These are phyloP conservation scores for Hydropsyche betteni DNA, from an alignment of 2,888 invertebrate genomes.

Conservation along the genomic window DNA sequence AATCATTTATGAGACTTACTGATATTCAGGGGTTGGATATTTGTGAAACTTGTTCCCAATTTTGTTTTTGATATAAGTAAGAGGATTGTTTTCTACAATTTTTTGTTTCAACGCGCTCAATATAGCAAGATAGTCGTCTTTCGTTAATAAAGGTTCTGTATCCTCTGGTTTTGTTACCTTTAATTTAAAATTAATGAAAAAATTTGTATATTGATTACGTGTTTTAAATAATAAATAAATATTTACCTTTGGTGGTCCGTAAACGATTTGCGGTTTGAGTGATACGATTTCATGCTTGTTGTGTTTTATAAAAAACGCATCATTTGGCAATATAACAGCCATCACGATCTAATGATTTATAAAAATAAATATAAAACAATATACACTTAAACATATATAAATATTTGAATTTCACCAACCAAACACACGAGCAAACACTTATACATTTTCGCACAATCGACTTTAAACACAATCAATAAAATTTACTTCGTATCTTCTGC, in stretches of 20 bases:
- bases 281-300: not conserved
- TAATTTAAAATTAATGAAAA: no score
- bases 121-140: slow-evolving; percentile 1
- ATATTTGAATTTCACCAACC: not conserved
- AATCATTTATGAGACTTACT: slow-evolving; percentile 17
- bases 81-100: not conserved
- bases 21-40: slow-evolving; percentile 2
- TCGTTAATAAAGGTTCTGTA: slow-evolving; percentile 2
- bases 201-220: no score
- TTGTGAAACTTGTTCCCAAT: not conserved
- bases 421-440: not conserved
- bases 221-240: not conserved
- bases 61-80: not conserved
- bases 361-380: not conserved
- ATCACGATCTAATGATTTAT: not conserved
- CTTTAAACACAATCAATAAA: no score
- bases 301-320: slow-evolving; percentile 3
- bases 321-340: not conserved
- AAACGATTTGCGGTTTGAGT: not conserved
- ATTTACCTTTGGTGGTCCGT: slow-evolving; percentile 11
- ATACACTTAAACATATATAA: no score
- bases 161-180: not conserved
- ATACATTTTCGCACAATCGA: not conserved
- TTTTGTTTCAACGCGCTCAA: slow-evolving; percentile 8
- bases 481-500: no score